Percentiles rank a stretch among this genome's conserved stretches.
These are phyloP conservation scores for Furcifer pardalis DNA, from an alignment of 2,797 vertebrate species.

Conservation along the genomic window DNA sequence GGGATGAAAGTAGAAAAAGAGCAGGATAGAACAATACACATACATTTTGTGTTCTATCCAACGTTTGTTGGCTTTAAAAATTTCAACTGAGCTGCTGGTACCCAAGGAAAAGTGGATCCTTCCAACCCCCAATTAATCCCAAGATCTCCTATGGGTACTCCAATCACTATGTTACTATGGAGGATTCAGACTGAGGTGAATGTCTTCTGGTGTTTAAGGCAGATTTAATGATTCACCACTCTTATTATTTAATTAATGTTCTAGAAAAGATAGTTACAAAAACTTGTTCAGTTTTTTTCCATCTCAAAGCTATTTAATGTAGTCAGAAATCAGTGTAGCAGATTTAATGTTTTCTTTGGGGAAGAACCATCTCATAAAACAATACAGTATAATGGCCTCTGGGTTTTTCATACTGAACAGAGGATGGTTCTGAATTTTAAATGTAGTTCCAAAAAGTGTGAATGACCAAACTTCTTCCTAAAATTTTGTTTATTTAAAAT, in stretches of 20 bases:
- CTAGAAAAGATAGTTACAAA: neutral
- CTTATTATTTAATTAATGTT: neutral
- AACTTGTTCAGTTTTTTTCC: conserved; percentile 1
- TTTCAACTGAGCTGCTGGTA: neutral
- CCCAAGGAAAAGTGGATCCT: neutral
- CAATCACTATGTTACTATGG: no score
- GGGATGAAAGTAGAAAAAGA: no score
- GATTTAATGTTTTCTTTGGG: neutral
- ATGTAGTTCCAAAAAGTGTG: neutral
- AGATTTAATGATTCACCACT: conserved; percentile 19
- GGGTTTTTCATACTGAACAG: conserved; percentile 1
- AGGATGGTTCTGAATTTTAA: neutral
- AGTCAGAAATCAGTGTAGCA: neutral
- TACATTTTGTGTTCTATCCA: no score
- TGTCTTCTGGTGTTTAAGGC: neutral
- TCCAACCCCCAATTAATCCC: no score
- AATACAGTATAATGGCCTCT: neutral
- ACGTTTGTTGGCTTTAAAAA: no score
- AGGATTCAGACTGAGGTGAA: no score
- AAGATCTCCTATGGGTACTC: no score
- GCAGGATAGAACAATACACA: no score
- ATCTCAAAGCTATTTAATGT: neutral
- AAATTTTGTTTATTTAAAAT: no score
- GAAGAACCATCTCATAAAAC: neutral
- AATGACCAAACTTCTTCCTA: neutral